Base-by-base conservation (phyloP, 2,888 invertebrate genomes). In the Tuberolachnus salignus region DNA sequence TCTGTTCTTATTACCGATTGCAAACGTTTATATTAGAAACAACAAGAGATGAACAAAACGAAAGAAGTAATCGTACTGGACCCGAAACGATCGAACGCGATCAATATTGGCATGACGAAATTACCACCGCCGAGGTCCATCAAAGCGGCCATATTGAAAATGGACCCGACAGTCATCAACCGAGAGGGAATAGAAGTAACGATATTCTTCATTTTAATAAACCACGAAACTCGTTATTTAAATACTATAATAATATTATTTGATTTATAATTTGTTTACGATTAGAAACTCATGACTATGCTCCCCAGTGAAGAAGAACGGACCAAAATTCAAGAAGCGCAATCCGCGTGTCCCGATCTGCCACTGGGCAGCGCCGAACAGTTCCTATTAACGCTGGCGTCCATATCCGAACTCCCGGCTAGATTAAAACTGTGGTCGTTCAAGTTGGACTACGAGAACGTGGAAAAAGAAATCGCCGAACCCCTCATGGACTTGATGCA, bases 81-180 rank as follows among this genome's bases (percentile, higher is more conserved):
- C 86, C 93, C 97, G 64, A 99, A 98, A 86, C 89, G 99, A 82
- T 99, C 99, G 10, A 99, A 99, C 86, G 98, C 97, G 59, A 99
- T 99, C 83, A 99, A 99, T 86, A 99, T 99, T 84, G 98, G 98
- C 19, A 94, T 99, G 92, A 99, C 98, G 26, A 98, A 98, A 85
- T 88, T 99, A 82, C 99, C 99, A 2, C 98, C 98, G 0, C 95
- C 98, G 0, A 90, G 97, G 82, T 95, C 98, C 10, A 99, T 99
- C 82, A 98, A 98, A 86, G 94, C 97, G n/a, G 99, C 98, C 42
- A 96, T 97, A 82, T 88, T 99, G 86, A 99, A 99, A 87, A 99
- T 99, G 97, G 99, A 99, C 86, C 94, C 95, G 1, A 95, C 97
- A 1, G 96, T 99, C 66, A 94, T 99, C 87, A 99, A 97, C 83